Evolutionary conservation across 1,140 invertebrate species (phyloP).

Genomic region (silkworm (Bombyx mori)): ASM3026992v2 NC_085111.1:3750501-3751000

Average conservation of each 20-base stretch:
- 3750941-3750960: conserved; percentile 86
- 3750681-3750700: conserved; percentile 43
- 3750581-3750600: conserved; percentile 58
- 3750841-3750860: conserved; percentile 84
- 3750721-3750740: conserved; percentile 52
- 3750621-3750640: conserved; percentile 39
- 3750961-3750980: conserved; percentile 85
- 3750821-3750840: conserved; percentile 82
- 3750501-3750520: conserved; percentile 56
- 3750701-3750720: conserved; percentile 41
- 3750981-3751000: conserved; percentile 79
- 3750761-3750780: conserved; percentile 40
- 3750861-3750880: conserved; percentile 86
- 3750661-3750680: conserved; percentile 36
- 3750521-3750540: conserved; percentile 39
- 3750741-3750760: conserved; percentile 54
- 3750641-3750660: conserved; percentile 62
- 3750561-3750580: conserved; percentile 17
- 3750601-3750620: conserved; percentile 26
- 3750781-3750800: conserved; percentile 34
- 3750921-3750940: conserved; percentile 87
- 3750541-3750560: conserved; percentile 26
- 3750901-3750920: conserved; percentile 89
- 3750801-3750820: conserved; percentile 73
- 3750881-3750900: conserved; percentile 86